These are phyloP conservation scores for Laothoe populi DNA, from an alignment of 2,888 invertebrate genomes.

Conservation along the genomic window DNA sequence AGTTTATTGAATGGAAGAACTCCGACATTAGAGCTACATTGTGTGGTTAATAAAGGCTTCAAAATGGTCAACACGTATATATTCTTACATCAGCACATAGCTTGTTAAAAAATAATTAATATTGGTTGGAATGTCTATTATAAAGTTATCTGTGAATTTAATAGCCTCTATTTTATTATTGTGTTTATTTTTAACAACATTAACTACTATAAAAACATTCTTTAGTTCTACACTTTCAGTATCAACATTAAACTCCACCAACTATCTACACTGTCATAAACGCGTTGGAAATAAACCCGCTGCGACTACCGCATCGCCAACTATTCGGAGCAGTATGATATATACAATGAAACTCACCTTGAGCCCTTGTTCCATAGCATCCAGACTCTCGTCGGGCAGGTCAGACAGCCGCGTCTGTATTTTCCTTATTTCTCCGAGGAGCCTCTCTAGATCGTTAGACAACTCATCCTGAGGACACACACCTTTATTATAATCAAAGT, in stretches of 20 bases:
- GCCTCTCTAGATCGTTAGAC: conserved; percentile 88
- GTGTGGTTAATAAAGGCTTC: neutral
- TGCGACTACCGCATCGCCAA: conserved; percentile 1
- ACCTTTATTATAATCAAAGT: conserved; percentile 66
- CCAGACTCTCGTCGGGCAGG: conserved; percentile 89
- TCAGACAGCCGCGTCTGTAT: conserved; percentile 88
- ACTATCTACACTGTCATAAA: neutral
- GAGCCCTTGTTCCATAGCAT: conserved; percentile 88
- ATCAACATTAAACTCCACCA: conserved; percentile 15
- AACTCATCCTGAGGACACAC: conserved; percentile 86
- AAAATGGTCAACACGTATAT: neutral
- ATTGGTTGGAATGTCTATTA: neutral
- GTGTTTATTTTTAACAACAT: neutral
- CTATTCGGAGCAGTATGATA: conserved; percentile 42
- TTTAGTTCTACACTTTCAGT: neutral
- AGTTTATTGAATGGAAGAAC: neutral
- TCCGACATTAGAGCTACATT: neutral
- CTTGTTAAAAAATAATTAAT: neutral
- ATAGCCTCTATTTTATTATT: neutral
- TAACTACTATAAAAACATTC: neutral
- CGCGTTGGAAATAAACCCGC: neutral
- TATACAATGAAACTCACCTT: conserved; percentile 84
- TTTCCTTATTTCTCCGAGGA: conserved; percentile 87
- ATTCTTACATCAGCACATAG: neutral
- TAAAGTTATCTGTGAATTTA: neutral